Conservation (phyloP, 2,888 invertebrate species). For the Philonicus albiceps region DNA sequence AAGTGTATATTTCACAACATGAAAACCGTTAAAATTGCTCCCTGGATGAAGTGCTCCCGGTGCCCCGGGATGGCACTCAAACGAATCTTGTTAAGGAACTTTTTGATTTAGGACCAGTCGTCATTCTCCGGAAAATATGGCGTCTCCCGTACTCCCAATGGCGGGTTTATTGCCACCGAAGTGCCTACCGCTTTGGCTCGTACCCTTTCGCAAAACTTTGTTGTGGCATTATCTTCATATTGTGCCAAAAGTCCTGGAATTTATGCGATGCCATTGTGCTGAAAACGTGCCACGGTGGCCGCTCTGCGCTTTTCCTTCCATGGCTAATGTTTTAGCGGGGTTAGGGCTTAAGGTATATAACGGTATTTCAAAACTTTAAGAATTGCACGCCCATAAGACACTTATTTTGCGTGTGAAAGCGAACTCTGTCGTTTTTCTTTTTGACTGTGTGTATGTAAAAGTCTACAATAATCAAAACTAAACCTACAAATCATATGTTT, state of each 20-base stretch:
- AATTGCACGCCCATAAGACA: neutral
- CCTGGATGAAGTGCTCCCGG: constrained; percentile 35
- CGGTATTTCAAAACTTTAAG: neutral
- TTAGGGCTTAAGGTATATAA: neutral
- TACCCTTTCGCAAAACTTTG: constrained; percentile 28
- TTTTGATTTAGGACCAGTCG: constrained; percentile 33
- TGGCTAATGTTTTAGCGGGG: neutral
- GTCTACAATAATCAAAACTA: too few species aligned
- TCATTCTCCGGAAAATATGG: constrained; percentile 2
- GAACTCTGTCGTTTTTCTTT: neutral
- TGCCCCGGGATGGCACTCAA: constrained; percentile 7
- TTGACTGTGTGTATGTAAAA: neutral
- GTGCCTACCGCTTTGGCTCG: neutral
- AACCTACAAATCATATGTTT: too few species aligned
- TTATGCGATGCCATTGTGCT: constrained; percentile 14
- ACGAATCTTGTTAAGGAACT: constrained; percentile 38
- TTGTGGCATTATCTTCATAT: constrained; percentile 33
- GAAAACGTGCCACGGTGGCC: neutral
- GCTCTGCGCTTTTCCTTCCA: neutral
- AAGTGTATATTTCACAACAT: constrained; percentile 49
- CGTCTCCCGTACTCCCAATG: neutral
- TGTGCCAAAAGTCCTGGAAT: constrained; percentile 36
- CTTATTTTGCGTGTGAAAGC: neutral
- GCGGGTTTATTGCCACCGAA: constrained; percentile 21
- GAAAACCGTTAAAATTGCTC: constrained; percentile 45